phyloP scores from a whole-genome alignment of 2,888 invertebrate genomes.

The Leptinotarsa juncta region DNA sequence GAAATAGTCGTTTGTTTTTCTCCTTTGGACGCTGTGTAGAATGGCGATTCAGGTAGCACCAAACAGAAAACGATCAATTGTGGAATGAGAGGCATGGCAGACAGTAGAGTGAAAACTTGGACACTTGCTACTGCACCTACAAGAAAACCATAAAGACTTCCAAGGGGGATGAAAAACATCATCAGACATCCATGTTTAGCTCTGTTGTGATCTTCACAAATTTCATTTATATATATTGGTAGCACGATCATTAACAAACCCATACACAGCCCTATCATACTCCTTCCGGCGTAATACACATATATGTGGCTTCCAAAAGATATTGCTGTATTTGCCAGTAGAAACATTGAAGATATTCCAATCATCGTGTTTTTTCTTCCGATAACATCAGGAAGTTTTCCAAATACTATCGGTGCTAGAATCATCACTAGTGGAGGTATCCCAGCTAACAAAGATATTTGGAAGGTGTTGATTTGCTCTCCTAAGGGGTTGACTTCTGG shows the following conservation, averaged over 20 bases:
- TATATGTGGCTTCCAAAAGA: slow-evolving; percentile 38
- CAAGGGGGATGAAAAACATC: slow-evolving; percentile 20
- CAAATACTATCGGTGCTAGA: slow-evolving; percentile 41
- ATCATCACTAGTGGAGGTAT: slow-evolving; percentile 38
- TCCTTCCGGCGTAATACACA: slow-evolving; percentile 65
- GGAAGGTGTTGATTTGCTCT: slow-evolving; percentile 32
- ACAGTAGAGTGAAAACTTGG: slow-evolving; percentile 25
- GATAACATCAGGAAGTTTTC: slow-evolving; percentile 32
- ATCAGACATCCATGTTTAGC: slow-evolving; percentile 30
- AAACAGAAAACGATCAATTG: slow-evolving; percentile 20
- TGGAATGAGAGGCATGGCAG: slow-evolving; percentile 13
- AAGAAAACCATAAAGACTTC: slow-evolving; percentile 28
- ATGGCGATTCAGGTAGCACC: slow-evolving; percentile 33
- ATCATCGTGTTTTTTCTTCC: slow-evolving; percentile 78
- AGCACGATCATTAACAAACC: slow-evolving; percentile 59
- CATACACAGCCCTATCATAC: background rate
- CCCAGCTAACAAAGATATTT: slow-evolving; percentile 46
- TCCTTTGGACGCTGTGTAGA: slow-evolving; percentile 14
- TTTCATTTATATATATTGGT: slow-evolving; percentile 32
- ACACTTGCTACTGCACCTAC: slow-evolving; percentile 30
- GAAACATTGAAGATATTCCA: slow-evolving; percentile 72
- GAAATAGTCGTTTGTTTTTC: slow-evolving; percentile 18
- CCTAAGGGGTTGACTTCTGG: slow-evolving; percentile 43
- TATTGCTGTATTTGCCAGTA: slow-evolving; percentile 63
- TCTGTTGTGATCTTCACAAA: slow-evolving; percentile 36